Conservation (phyloP, 1,140 invertebrate genomes). For the Ceratosolen solmsi region DNA sequence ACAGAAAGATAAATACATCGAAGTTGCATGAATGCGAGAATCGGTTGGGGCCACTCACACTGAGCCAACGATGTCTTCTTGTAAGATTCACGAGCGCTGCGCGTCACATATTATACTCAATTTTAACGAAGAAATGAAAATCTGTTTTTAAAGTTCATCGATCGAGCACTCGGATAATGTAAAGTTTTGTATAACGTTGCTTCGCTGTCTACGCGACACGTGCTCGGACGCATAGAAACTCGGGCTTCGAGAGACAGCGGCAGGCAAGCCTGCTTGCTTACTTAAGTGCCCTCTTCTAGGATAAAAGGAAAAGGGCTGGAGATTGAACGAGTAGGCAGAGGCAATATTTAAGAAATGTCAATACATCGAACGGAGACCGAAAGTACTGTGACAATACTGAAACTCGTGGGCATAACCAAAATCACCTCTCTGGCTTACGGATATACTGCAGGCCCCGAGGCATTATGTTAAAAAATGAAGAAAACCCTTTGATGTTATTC, state of each 20-base stretch:
- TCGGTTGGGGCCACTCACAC: too few relatives aligned
- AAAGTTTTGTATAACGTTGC: too few relatives aligned
- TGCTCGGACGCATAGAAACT: slow-evolving; percentile 18
- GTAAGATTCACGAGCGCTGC: too few relatives aligned
- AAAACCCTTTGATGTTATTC: slow-evolving; percentile 69
- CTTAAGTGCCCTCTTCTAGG: not conserved
- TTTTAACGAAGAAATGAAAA: slow-evolving; percentile 45
- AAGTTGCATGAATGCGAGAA: too few relatives aligned
- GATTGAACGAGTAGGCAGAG: not conserved
- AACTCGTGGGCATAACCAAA: slow-evolving; percentile 24
- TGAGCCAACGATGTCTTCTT: too few relatives aligned
- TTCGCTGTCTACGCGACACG: slow-evolving; percentile 29
- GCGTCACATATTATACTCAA: slow-evolving; percentile 16
- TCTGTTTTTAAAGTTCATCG: slow-evolving; percentile 58
- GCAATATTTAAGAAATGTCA: slow-evolving; percentile 71
- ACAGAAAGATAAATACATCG: too few relatives aligned
- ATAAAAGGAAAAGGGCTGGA: slow-evolving; percentile 32
- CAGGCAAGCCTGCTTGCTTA: not conserved
- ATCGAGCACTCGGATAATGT: slow-evolving; percentile 48
- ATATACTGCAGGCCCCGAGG: slow-evolving; percentile 58
- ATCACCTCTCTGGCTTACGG: slow-evolving; percentile 49
- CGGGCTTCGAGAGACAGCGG: not conserved
- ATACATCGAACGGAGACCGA: slow-evolving; percentile 62
- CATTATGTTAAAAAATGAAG: slow-evolving; percentile 68
- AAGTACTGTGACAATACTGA: slow-evolving; percentile 57